These are phyloP conservation scores for Cladopsammia gracilis DNA, from an alignment of 64 coral and sea anemone genomes.

Conservation along the genomic window DNA sequence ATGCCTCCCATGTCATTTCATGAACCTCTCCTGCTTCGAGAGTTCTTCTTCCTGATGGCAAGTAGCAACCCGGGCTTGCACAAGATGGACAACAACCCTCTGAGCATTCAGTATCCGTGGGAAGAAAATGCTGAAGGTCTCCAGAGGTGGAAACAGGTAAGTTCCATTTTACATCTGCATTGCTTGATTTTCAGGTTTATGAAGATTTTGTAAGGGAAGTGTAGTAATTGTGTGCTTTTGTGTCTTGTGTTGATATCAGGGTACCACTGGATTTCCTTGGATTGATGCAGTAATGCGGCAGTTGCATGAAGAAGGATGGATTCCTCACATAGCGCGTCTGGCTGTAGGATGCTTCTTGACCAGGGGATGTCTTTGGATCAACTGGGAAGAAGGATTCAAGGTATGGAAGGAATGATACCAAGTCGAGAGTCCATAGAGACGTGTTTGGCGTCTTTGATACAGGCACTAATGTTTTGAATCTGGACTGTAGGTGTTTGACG, in stretches of 20 bases:
- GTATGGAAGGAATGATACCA: neutral
- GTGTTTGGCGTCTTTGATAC: too few species aligned
- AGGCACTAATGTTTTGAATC: neutral
- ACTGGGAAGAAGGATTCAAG: conserved; percentile 97
- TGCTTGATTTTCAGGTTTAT: too few species aligned
- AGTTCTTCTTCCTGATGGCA: conserved; percentile 27
- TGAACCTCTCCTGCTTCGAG: conserved; percentile 23
- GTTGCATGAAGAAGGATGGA: conserved; percentile 83
- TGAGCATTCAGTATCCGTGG: conserved; percentile 44
- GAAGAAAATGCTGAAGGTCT: conserved; percentile 32
- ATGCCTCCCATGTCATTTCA: neutral
- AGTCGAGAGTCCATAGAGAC: too few species aligned
- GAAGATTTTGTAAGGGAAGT: neutral
- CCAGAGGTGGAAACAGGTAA: conserved; percentile 51
- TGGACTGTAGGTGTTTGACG: conserved; percentile 36
- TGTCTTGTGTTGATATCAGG: conserved; percentile 18
- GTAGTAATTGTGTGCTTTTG: neutral
- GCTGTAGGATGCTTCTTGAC: conserved; percentile 96
- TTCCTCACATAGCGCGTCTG: conserved; percentile 84
- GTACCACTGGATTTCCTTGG: conserved; percentile 92
- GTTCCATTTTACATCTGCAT: neutral
- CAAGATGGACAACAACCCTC: conserved; percentile 45
- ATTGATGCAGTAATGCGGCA: conserved; percentile 95
- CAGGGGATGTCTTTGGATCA: conserved; percentile 93
- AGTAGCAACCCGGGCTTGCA: conserved; percentile 1